Conservation (phyloP, 2,797 vertebrate genomes). For the Etheostoma nigrum region DNA sequence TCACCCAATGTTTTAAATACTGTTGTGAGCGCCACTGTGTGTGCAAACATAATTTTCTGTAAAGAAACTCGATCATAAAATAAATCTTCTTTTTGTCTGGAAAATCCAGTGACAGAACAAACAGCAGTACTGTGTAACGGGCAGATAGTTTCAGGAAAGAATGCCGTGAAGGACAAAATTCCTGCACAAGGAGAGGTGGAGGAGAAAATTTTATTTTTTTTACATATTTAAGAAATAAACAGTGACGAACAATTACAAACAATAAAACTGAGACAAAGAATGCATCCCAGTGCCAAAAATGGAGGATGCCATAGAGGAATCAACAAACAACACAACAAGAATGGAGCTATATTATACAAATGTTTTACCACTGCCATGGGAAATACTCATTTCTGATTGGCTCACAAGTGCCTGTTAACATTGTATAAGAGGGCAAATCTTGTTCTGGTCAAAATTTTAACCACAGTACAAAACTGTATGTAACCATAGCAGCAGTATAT, state of each 20-base stretch:
- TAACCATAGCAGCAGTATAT: not conserved
- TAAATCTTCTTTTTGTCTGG: conserved; percentile 15
- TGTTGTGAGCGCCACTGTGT: too few species aligned
- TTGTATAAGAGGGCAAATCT: not conserved
- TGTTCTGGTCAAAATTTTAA: not conserved
- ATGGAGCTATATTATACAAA: too few species aligned
- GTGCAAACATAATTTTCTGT: not conserved
- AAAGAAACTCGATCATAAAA: not conserved
- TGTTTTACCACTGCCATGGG: too few species aligned
- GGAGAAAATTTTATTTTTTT: not conserved
- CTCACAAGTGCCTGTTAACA: not conserved
- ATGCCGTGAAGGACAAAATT: conserved; percentile 39
- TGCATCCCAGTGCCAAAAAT: not conserved
- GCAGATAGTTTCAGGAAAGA: conserved; percentile 17
- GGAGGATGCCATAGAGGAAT: not conserved
- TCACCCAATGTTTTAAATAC: not conserved
- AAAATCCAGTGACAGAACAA: conserved; percentile 29
- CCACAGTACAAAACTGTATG: not conserved
- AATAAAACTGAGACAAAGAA: too few species aligned
- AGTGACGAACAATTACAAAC: too few species aligned
- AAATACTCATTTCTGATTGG: not conserved
- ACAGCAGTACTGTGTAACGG: conserved; percentile 10
- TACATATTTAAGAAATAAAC: too few species aligned
- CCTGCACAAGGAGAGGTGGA: conserved; percentile 38
- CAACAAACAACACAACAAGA: too few species aligned